Evolutionary conservation across 1,140 invertebrate species (phyloP).

Genomic region (Lepidotrigona ventralis): DNA sequence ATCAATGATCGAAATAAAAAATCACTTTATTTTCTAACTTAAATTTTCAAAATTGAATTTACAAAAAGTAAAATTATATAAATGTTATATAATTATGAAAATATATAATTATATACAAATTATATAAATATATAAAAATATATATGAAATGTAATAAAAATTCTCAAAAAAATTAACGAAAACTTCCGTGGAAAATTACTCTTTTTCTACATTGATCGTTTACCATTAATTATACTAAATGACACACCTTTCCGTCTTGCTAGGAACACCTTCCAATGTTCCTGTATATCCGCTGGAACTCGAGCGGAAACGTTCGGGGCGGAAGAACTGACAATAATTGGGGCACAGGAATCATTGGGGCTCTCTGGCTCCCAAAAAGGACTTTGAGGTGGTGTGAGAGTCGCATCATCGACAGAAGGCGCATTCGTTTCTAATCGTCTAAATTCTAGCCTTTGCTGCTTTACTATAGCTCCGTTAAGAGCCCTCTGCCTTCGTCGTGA

Average conservation of each 20-base stretch:
- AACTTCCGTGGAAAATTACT: background rate
- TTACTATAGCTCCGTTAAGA: slow-evolving; percentile 31
- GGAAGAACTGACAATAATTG: slow-evolving; percentile 43
- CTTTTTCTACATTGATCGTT: background rate
- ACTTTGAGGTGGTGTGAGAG: slow-evolving; percentile 44
- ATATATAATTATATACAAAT: too few relatives aligned
- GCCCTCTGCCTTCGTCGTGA: slow-evolving; percentile 53
- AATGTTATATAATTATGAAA: too few relatives aligned
- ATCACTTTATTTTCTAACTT: background rate
- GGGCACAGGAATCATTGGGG: slow-evolving; percentile 37
- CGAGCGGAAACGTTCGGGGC: slow-evolving; percentile 24
- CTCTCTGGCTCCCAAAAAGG: slow-evolving; percentile 48
- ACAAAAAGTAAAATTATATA: too few relatives aligned
- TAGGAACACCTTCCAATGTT: slow-evolving; percentile 53
- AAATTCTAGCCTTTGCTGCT: slow-evolving; percentile 54
- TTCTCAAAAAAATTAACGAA: background rate
- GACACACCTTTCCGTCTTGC: slow-evolving; percentile 60
- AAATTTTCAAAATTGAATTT: too few relatives aligned
- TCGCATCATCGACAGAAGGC: background rate
- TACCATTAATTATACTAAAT: background rate
- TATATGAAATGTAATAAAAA: too few relatives aligned
- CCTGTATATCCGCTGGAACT: slow-evolving; percentile 39
- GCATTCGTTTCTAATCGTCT: slow-evolving; percentile 25
- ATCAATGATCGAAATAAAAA: background rate
- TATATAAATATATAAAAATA: too few relatives aligned